These are phyloP conservation scores for Philaethria dido DNA, from an alignment of 2,888 invertebrate genomes.

Conservation along the genomic window DNA sequence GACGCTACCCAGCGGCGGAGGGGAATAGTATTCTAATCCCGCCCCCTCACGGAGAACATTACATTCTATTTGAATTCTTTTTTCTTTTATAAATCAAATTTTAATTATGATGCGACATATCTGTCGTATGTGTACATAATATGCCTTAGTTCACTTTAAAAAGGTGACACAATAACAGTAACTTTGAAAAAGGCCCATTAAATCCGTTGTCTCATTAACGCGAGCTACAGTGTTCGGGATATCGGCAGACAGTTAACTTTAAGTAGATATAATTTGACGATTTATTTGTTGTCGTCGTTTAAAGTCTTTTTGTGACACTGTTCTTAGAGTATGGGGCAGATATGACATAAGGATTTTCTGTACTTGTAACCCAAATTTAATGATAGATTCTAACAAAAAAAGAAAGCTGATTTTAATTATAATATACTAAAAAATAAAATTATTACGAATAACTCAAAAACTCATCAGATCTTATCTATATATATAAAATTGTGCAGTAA, in stretches of 20 bases:
- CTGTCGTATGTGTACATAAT: slow-evolving; percentile 8
- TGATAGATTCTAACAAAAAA: no score
- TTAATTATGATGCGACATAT: slow-evolving; percentile 19
- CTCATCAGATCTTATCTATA: no score
- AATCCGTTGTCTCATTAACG: slow-evolving; percentile 73
- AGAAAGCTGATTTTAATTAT: no score
- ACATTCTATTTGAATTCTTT: no score
- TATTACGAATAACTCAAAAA: no score
- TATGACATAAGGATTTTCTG: background rate
- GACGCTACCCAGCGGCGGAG: no score
- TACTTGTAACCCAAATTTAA: no score
- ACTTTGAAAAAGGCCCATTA: slow-evolving; percentile 53
- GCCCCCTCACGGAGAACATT: no score
- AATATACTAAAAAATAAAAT: no score
- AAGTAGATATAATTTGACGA: slow-evolving; percentile 71
- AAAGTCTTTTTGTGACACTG: slow-evolving; percentile 36
- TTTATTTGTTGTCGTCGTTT: slow-evolving; percentile 63
- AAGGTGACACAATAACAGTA: slow-evolving; percentile 55
- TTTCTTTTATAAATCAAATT: no score
- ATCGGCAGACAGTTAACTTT: slow-evolving; percentile 44
- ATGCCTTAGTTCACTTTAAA: slow-evolving; percentile 35
- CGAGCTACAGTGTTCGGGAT: slow-evolving; percentile 41
- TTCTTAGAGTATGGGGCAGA: slow-evolving; percentile 17
- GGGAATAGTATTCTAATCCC: no score
- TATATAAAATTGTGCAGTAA: no score